phyloP scores from a whole-genome alignment of 2,888 invertebrate genomes.

The Dione juno region DNA sequence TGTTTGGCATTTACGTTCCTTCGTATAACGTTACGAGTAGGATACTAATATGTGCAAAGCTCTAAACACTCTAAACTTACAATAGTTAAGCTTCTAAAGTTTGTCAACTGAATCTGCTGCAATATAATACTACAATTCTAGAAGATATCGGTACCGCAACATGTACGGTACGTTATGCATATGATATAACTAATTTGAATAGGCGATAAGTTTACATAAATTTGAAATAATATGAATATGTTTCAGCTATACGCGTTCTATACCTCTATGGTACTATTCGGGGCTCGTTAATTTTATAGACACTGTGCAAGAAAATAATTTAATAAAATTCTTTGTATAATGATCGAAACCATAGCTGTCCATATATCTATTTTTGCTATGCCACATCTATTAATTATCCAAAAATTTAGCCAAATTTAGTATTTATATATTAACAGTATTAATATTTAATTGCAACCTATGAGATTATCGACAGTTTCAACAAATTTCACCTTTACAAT shows the following conservation, averaged over 20 bases:
- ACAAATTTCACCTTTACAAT: constrained; percentile 7
- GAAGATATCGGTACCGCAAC: constrained; percentile 4
- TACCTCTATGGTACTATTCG: too few species aligned
- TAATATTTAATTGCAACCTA: background rate
- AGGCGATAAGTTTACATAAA: background rate
- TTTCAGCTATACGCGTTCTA: too few species aligned
- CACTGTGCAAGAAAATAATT: too few species aligned
- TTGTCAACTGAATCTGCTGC: constrained; percentile 9
- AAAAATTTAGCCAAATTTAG: too few species aligned
- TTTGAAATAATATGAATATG: too few species aligned
- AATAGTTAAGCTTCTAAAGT: constrained; percentile 5
- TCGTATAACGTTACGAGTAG: background rate
- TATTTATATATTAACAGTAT: too few species aligned
- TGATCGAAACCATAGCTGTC: too few species aligned
- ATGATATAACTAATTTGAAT: background rate
- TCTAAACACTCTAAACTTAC: constrained; percentile 15
- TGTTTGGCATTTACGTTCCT: background rate
- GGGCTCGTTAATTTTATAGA: background rate
- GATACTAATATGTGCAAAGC: constrained; percentile 3
- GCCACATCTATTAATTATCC: too few species aligned
- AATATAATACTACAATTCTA: constrained; percentile 16
- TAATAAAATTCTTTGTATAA: too few species aligned
- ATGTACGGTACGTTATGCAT: background rate
- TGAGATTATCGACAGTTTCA: background rate
- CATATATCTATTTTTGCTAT: too few species aligned